phyloP scores from a whole-genome alignment of 2,888 invertebrate genomes.

The Neuroscelio doddi region DNA sequence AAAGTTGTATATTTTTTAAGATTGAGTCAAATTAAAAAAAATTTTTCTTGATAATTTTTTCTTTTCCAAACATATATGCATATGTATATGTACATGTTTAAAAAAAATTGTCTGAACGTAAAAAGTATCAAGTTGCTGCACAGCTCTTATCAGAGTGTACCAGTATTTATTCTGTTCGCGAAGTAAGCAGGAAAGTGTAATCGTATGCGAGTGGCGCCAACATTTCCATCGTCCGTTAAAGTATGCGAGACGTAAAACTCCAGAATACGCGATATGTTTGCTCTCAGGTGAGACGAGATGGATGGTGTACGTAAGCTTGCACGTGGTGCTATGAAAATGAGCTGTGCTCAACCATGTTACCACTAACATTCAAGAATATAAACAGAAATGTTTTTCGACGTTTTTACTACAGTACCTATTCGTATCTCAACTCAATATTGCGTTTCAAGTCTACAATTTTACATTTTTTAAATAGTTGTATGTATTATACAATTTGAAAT shows the following conservation, averaged over 20 bases:
- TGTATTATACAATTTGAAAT: too few species aligned
- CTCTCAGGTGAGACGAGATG: slow-evolving; percentile 23
- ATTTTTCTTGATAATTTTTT: too few species aligned
- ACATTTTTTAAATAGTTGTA: too few species aligned
- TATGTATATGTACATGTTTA: too few species aligned
- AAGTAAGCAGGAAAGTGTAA: slow-evolving; percentile 23
- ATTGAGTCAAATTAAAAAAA: too few species aligned
- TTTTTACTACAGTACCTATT: too few species aligned
- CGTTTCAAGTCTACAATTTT: too few species aligned
- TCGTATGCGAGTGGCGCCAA: slow-evolving; percentile 60
- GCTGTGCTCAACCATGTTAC: slow-evolving; percentile 1
- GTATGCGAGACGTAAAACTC: slow-evolving; percentile 34
- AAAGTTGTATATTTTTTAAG: too few species aligned
- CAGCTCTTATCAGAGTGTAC: slow-evolving; percentile 28
- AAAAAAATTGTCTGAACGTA: not conserved
- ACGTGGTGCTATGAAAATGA: slow-evolving; percentile 10
- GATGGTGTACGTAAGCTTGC: slow-evolving; percentile 15
- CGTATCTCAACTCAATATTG: too few species aligned
- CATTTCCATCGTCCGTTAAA: slow-evolving; percentile 61
- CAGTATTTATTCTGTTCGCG: slow-evolving; percentile 30
- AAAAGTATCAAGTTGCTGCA: slow-evolving; percentile 18
- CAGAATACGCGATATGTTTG: slow-evolving; percentile 26
- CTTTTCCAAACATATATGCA: too few species aligned
- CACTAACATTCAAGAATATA: slow-evolving; percentile 1
- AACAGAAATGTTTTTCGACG: too few species aligned